Conservation (phyloP, 1,140 invertebrate species). For the Planococcus citri region DNA sequence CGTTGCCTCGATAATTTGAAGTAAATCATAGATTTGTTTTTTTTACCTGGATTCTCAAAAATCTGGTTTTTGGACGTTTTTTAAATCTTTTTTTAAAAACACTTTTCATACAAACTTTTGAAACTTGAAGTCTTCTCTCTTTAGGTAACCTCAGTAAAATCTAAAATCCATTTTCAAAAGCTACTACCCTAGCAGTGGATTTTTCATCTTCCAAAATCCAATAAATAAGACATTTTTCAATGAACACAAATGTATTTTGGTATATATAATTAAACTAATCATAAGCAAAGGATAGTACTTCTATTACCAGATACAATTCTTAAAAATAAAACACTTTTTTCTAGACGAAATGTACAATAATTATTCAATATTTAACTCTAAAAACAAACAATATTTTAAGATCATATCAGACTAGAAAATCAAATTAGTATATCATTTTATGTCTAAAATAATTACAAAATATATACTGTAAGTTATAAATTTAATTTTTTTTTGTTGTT, state of each 20-base stretch:
- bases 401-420: conserved; percentile 20
- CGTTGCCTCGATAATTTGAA: no score
- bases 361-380: conserved; percentile 10
- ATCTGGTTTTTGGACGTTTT: no score
- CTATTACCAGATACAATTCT: conserved; percentile 17
- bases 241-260: conserved; percentile 18
- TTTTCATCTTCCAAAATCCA: no score
- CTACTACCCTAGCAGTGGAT: no score
- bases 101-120: no score
- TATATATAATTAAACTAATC: conserved; percentile 17
- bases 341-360: conserved; percentile 17
- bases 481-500: not conserved
- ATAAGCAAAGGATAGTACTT: conserved; percentile 20
- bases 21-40: no score
- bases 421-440: conserved; percentile 14
- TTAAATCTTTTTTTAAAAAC: no score
- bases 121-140: no score
- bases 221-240: no score
- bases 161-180: no score
- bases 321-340: conserved; percentile 9
- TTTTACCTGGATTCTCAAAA: no score
- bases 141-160: no score
- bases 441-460: conserved; percentile 6
- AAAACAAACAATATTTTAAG: conserved; percentile 21
- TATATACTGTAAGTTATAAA: conserved; percentile 8